Conservation (phyloP, 35 echinoderm and acorn worm genomes). For the Anneissia japonica region DNA sequence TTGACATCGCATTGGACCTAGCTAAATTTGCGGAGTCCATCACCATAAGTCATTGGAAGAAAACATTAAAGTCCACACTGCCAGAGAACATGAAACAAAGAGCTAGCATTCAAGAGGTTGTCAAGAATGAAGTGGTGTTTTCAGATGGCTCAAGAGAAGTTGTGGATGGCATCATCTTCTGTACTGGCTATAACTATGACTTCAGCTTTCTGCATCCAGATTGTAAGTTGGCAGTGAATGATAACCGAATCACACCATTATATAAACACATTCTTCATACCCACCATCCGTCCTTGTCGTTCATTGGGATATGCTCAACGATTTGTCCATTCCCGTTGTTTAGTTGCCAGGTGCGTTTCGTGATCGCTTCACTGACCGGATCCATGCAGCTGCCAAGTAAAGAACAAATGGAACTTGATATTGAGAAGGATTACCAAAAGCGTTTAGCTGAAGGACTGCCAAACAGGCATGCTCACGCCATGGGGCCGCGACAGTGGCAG, state of each 20-base stretch:
- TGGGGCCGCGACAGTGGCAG: constrained; percentile 61
- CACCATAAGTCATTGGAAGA: constrained; percentile 50
- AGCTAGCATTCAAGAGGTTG: constrained; percentile 11
- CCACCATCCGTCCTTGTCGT: constrained; percentile 32
- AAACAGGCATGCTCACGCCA: constrained; percentile 43
- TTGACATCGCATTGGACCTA: constrained; percentile 64
- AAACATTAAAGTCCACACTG: background rate
- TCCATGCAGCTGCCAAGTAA: constrained; percentile 50
- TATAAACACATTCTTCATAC: constrained; percentile 80
- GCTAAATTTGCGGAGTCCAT: constrained; percentile 33
- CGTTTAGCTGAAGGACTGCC: constrained; percentile 17
- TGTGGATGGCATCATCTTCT: constrained; percentile 63
- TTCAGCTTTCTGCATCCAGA: constrained; percentile 69
- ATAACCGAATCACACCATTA: constrained; percentile 46
- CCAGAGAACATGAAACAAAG: constrained; percentile 57
- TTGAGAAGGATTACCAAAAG: constrained; percentile 20
- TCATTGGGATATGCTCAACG: constrained; percentile 4
- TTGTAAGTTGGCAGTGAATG: constrained; percentile 32
- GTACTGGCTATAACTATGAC: constrained; percentile 74
- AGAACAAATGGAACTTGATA: constrained; percentile 62
- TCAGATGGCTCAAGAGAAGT: constrained; percentile 27
- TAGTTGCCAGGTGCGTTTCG: constrained; percentile 39
- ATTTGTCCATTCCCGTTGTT: constrained; percentile 74
- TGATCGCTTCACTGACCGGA: constrained; percentile 48
- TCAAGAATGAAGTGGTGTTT: constrained; percentile 30